Percentiles rank a stretch among this genome's conserved stretches.
Conservation (phyloP, 2,113 vertebrate genomes). For the Prinia subflava region DNA sequence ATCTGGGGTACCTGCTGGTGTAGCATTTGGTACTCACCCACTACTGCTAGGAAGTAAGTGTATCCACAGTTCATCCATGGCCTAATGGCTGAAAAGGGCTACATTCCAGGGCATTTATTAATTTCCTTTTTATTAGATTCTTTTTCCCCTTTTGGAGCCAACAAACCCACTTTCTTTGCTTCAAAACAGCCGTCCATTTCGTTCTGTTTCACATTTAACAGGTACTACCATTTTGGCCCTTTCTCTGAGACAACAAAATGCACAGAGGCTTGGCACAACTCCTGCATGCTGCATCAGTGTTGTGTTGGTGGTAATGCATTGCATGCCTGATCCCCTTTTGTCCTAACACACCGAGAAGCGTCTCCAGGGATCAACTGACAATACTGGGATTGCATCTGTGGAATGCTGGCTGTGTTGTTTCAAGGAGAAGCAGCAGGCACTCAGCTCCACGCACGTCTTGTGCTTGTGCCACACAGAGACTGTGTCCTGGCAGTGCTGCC, state of each 20-base stretch:
- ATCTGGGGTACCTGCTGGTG: neutral
- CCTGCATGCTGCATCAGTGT: neutral
- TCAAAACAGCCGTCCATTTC: neutral
- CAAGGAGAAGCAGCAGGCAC: neutral
- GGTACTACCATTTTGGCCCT: neutral
- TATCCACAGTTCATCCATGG: neutral
- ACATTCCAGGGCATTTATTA: neutral
- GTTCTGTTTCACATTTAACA: neutral
- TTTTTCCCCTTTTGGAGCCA: neutral
- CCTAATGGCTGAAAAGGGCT: neutral
- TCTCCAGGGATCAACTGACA: neutral
- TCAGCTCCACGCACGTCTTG: neutral
- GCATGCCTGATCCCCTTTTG: neutral
- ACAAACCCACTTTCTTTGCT: neutral
- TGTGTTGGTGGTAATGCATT: neutral
- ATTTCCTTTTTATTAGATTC: neutral
- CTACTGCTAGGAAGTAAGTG: neutral
- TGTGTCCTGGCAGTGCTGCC: neutral
- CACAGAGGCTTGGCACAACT: neutral
- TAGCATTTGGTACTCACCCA: neutral
- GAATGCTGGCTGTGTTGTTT: neutral
- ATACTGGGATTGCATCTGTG: neutral
- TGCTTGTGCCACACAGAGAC: neutral
- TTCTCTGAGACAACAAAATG: neutral
- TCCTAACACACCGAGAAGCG: accelerated